These are phyloP conservation scores for Nylanderia fulva DNA, from an alignment of 1,140 invertebrate genomes.

Conservation along the genomic window DNA sequence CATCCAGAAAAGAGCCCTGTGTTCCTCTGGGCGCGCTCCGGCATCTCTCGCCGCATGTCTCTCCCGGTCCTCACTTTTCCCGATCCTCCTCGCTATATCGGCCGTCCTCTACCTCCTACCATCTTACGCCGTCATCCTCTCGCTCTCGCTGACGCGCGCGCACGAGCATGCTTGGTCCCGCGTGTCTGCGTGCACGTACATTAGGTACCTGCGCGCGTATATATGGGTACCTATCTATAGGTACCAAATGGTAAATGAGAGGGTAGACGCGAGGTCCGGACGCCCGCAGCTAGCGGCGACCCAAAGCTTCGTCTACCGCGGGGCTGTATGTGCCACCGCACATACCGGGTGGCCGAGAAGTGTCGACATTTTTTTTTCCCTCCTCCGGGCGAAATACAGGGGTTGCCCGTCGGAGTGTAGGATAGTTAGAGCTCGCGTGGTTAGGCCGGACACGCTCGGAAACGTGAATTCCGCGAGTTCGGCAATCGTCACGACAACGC, in stretches of 20 bases:
- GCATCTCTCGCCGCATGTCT: conserved; percentile 62
- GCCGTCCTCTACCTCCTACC: conserved; percentile 21
- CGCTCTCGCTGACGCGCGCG: conserved; percentile 49
- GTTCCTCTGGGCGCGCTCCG: conserved; percentile 67
- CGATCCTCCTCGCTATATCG: conserved; percentile 41
- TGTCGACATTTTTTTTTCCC: conserved; percentile 35
- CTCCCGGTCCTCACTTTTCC: conserved; percentile 41
- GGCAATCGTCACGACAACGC: neutral
- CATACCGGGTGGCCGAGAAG: conserved; percentile 80
- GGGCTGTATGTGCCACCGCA: conserved; percentile 82
- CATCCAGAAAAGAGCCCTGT: conserved; percentile 64
- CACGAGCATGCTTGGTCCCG: conserved; percentile 61
- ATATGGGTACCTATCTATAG: conserved; percentile 85
- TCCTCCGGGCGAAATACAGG: neutral
- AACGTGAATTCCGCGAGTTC: conserved; percentile 36
- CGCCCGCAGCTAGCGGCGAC: conserved; percentile 85
- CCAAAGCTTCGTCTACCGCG: conserved; percentile 86
- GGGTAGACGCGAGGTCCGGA: conserved; percentile 85
- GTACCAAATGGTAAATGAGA: conserved; percentile 86
- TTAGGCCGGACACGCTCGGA: conserved; percentile 29
- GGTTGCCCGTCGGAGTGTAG: neutral
- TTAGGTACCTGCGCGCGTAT: conserved; percentile 76
- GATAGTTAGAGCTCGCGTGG: conserved; percentile 15
- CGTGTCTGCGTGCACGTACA: conserved; percentile 79
- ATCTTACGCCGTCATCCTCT: conserved; percentile 45